Evolutionary conservation across 2,797 vertebrate species (phyloP).

Genomic region (Fistularia commersonii): DNA sequence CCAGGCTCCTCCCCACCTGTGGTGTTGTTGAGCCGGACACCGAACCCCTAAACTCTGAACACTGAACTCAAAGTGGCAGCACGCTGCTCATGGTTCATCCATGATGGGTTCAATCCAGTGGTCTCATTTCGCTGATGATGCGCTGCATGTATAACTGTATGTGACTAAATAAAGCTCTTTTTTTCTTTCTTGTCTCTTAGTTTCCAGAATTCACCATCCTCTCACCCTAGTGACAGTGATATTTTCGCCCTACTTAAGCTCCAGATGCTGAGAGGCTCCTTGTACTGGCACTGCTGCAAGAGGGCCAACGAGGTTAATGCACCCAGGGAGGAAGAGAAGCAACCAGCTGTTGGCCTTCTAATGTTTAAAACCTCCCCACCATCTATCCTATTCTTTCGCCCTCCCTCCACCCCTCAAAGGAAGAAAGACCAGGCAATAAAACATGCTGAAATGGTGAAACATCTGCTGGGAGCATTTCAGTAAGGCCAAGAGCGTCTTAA

Average conservation of each 20-base stretch:
- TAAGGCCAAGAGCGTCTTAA: constrained; percentile 66
- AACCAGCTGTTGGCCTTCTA: constrained; percentile 95
- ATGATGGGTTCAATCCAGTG: too few species aligned
- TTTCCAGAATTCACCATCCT: constrained; percentile 72
- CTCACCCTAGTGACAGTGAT: constrained; percentile 76
- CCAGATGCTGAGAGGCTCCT: constrained; percentile 91
- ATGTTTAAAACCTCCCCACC: constrained; percentile 81
- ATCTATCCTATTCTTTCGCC: constrained; percentile 45
- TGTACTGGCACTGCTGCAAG: constrained; percentile 82
- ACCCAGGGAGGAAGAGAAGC: constrained; percentile 87
- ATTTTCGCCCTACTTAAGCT: constrained; percentile 81
- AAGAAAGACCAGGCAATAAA: constrained; percentile 59
- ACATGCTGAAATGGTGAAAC: constrained; percentile 61
- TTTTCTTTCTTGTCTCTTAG: constrained; percentile 74
- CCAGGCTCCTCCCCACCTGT: too few species aligned
- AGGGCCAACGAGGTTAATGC: constrained; percentile 93
- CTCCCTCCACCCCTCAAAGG: constrained; percentile 41
- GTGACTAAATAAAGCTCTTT: background rate
- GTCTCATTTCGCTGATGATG: too few species aligned
- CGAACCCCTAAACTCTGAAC: too few species aligned
- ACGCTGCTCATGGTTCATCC: too few species aligned
- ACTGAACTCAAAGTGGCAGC: too few species aligned
- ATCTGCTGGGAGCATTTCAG: constrained; percentile 69
- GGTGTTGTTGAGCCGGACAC: too few species aligned
- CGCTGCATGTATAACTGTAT: too few species aligned